Base-by-base conservation (phyloP, 37 sponge, comb jelly and placozoan genomes). In the Cladorhizidae sp. region DNA sequence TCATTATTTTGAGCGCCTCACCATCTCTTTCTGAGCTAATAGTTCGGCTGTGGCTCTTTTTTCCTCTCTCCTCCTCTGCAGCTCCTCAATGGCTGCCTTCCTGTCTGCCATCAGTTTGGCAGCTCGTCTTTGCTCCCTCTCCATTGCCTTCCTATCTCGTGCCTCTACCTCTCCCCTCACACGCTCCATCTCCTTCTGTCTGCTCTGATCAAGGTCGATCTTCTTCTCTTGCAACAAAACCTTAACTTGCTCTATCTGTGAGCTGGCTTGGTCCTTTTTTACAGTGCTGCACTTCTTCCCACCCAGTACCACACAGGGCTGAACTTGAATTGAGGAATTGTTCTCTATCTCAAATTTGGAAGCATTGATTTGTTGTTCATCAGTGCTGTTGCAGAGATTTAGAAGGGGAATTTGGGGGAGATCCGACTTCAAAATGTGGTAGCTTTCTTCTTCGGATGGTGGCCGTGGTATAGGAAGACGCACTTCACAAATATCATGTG, bases 61-160 rank as follows among this genome's bases (percentile, higher is more conserved):
- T 74, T 95, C 90, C 55, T 95, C 96, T 39, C 96, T 85, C 78
- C 83, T 86, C 79, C 81, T 75, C 42, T 87, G 78, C 52, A 95
- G 77, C 21, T 55, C 67, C 45, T 78, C 85, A 42, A 95, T 95
- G 58, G 96, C 96, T 31, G 86, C 90, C 58, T 83, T 73, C 38
- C 96, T 70, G 12, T 83, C 85, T 8, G 87, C 87, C 64, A 74
- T 67, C 68, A 83, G 49, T 72, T 81, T 88, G 64, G 67, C 77
- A 23, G 36, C 82, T 45, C 85, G 71, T 28, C 79, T 62, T 38
- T 76, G 26, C 75, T 72, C 63, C 42, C 57, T 77, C 70, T 93
- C 89, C 25, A 0, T 37, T 51, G 72, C 84, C 22, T 36, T 65
- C 33, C 41, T 40, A 70, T 81, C 72, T 33, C 69, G n/a, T 33